Evolutionary conservation across 2,797 vertebrate species (phyloP).

Genomic region (Leptoclinus maculatus): DNA sequence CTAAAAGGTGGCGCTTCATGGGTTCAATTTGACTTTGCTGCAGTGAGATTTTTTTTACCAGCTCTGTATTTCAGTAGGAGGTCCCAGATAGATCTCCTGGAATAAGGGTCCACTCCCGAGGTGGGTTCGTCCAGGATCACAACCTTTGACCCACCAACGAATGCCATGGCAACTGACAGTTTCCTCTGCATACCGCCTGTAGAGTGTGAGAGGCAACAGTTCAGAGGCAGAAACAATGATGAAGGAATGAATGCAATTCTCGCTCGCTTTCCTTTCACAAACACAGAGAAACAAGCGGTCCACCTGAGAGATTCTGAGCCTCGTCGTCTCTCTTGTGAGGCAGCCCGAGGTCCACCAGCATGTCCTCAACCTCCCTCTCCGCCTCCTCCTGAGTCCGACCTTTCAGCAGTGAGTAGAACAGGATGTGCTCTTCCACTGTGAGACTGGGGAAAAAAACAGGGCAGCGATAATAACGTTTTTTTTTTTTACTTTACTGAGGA

Average conservation of each 20-base stretch:
- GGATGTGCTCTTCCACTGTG: slow-evolving; percentile 95
- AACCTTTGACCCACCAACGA: slow-evolving; percentile 95
- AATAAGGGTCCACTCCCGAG: slow-evolving; percentile 97
- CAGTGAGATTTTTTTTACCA: slow-evolving; percentile 78
- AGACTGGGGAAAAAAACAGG: slow-evolving; percentile 81
- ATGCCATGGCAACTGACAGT: slow-evolving; percentile 95
- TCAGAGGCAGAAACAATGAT: neutral
- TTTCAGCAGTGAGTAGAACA: slow-evolving; percentile 95
- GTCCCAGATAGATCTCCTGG: slow-evolving; percentile 97
- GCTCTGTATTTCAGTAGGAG: slow-evolving; percentile 93
- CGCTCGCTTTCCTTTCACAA: neutral
- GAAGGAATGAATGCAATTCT: neutral
- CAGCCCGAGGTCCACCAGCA: slow-evolving; percentile 92
- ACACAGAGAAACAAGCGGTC: neutral
- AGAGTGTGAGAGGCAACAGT: neutral
- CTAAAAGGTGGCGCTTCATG: neutral
- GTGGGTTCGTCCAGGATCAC: slow-evolving; percentile 97
- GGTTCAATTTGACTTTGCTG: slow-evolving; percentile 1
- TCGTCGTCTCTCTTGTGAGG: slow-evolving; percentile 92
- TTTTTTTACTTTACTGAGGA: neutral
- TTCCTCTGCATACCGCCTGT: slow-evolving; percentile 98
- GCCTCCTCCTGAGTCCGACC: slow-evolving; percentile 88
- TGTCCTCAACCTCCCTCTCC: slow-evolving; percentile 87
- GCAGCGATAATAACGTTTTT: neutral
- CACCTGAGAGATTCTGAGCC: slow-evolving; percentile 95